Conservation (phyloP, 2,888 invertebrate genomes). For the Portevinia maculata region DNA sequence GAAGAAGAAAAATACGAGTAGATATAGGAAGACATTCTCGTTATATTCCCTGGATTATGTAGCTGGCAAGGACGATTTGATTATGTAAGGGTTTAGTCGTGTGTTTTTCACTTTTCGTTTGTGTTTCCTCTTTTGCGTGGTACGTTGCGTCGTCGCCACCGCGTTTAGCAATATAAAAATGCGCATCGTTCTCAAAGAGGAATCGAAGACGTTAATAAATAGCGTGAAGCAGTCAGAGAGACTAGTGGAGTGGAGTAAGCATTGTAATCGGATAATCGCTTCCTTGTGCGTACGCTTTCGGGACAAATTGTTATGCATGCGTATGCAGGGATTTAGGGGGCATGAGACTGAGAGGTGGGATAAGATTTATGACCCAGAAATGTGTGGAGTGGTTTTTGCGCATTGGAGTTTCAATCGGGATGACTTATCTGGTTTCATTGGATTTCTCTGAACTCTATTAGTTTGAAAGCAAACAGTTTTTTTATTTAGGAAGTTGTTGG, state of each 20-base stretch:
- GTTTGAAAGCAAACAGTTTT: too few relatives aligned
- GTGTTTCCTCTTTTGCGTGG: conserved; percentile 7
- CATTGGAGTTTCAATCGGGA: neutral
- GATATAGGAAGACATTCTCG: conserved; percentile 15
- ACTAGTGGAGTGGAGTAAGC: conserved; percentile 1
- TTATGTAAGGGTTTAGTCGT: conserved; percentile 61
- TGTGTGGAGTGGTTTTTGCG: conserved; percentile 27
- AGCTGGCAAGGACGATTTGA: conserved; percentile 64
- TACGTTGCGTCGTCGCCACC: conserved; percentile 7
- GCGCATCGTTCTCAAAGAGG: conserved; percentile 35
- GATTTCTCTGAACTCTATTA: neutral
- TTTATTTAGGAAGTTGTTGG: too few relatives aligned
- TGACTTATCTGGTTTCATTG: conserved; percentile 23
- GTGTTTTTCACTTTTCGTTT: conserved; percentile 6
- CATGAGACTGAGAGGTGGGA: conserved; percentile 12
- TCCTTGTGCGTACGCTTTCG: conserved; percentile 58
- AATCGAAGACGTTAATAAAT: conserved; percentile 10
- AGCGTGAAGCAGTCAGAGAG: neutral
- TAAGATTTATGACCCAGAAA: conserved; percentile 62
- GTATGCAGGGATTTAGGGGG: conserved; percentile 13
- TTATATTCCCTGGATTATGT: conserved; percentile 11
- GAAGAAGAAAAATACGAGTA: conserved; percentile 7
- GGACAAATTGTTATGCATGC: conserved; percentile 72
- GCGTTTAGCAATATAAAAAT: conserved; percentile 25
- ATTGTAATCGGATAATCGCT: conserved; percentile 62